phyloP scores from a whole-genome alignment of 2,113 vertebrate species.

The Equus przewalskii region DNA sequence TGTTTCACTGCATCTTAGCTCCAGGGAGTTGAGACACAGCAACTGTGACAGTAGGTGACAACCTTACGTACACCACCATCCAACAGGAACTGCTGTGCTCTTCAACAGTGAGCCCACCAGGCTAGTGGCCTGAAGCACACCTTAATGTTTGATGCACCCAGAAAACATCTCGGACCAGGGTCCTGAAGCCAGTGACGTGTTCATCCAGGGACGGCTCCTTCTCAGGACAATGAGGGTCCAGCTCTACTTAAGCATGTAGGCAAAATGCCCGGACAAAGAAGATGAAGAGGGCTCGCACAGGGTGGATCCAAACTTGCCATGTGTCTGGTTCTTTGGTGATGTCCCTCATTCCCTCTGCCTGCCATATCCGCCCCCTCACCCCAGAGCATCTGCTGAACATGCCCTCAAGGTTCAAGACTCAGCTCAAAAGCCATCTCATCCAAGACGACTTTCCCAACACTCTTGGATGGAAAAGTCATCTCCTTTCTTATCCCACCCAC shows the following conservation, averaged over 20 bases:
- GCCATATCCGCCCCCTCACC: rapidly evolving
- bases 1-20: background rate
- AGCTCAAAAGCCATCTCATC: background rate
- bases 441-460: background rate
- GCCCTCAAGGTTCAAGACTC: background rate
- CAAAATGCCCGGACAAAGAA: background rate
- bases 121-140: background rate
- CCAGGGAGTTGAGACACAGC: background rate
- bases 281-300: background rate
- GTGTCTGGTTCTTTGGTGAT: background rate
- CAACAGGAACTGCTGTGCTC: background rate
- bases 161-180: background rate
- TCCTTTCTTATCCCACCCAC: background rate
- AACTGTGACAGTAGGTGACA: background rate
- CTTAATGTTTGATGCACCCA: background rate
- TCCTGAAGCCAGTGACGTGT: background rate
- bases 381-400: background rate
- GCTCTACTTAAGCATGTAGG: background rate
- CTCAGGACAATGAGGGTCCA: background rate
- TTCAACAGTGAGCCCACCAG: background rate
- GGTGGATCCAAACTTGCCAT: background rate
- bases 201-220: background rate
- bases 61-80: background rate
- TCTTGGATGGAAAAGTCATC: background rate
- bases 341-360: background rate